These are phyloP conservation scores for Apamea epomidion DNA, from an alignment of 2,888 invertebrate genomes.

Conservation along the genomic window DNA sequence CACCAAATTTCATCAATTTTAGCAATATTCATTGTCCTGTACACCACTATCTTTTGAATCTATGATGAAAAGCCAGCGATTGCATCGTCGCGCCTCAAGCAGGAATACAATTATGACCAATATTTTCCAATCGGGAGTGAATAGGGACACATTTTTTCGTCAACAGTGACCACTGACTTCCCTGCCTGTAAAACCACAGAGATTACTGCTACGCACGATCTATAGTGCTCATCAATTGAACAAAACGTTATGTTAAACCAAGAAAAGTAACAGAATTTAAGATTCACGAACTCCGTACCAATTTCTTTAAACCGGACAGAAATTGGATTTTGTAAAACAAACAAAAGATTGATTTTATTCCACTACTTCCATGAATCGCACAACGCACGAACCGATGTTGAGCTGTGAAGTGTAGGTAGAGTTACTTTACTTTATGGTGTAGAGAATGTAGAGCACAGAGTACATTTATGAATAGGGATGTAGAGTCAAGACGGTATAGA, in stretches of 20 bases:
- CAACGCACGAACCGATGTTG: slow-evolving; percentile 60
- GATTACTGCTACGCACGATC: slow-evolving; percentile 70
- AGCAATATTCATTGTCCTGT: slow-evolving; percentile 74
- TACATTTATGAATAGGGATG: slow-evolving; percentile 4
- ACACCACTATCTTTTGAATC: slow-evolving; percentile 77
- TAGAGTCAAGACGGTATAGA: slow-evolving; percentile 3
- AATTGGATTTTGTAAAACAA: slow-evolving; percentile 59
- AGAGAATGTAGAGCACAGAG: slow-evolving; percentile 25
- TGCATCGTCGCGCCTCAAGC: slow-evolving; percentile 72
- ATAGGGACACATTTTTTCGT: slow-evolving; percentile 72
- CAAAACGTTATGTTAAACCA: slow-evolving; percentile 20
- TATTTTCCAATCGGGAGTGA: slow-evolving; percentile 67
- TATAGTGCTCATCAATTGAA: slow-evolving; percentile 29
- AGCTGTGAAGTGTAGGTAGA: slow-evolving; percentile 9
- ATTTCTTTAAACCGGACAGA: slow-evolving; percentile 38
- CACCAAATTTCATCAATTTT: slow-evolving; percentile 72
- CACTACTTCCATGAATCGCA: slow-evolving; percentile 63
- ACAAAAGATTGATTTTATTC: slow-evolving; percentile 72
- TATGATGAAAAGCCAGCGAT: slow-evolving; percentile 72
- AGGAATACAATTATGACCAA: slow-evolving; percentile 56
- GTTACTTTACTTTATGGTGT: too few relatives aligned
- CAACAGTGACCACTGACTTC: slow-evolving; percentile 72
- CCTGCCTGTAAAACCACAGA: slow-evolving; percentile 68
- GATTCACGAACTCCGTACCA: slow-evolving; percentile 50
- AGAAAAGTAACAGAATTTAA: slow-evolving; percentile 17